Base-by-base conservation (phyloP, 2,797 vertebrate genomes). In the Tenualosa thibaudeaui region DNA sequence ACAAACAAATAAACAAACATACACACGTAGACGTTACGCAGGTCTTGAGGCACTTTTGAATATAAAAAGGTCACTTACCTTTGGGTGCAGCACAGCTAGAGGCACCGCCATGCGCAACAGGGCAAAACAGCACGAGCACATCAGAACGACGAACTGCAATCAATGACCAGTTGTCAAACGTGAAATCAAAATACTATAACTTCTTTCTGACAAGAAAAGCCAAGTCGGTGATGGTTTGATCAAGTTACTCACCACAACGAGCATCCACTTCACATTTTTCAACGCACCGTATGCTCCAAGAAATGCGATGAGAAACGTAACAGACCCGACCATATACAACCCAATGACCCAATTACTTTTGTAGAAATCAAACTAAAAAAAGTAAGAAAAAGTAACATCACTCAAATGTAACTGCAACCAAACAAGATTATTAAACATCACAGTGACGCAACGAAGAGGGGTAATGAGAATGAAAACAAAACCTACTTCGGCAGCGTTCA, bases 181-280 rank as follows among this genome's bases (percentile, higher is more conserved):
- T 22, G 6, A 71, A 17, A 3, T 17, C 13, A 4, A 15, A 5
- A 37, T 6, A 40, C 9, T 19, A 10, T 49, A 5, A 49, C 46
- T 5, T 12, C 3, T 56, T 56, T 56, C 19, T 56, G 17, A 56
- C 54, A 56, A 56, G 54, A 19, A 78, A 22, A 2, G 5, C 13
- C 13, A 7, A 2, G 13, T 26, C 24, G 24, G 62, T 26, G 12
- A 26, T 37, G 1, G 24, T 68, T 68, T 15, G 12, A 12, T 15
- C 3, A 37, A 37, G 3, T 22, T 19, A 78, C 71, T 78, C 8
- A 78, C 71, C 19, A 78, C 40, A 17, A 78, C 71, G 6, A 78
- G 71, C 37, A 78, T 43, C 71, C 71, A 78, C 43, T 78, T 78
- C 37, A 78, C 40, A 78, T 46, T 78, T 78, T 46, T 78, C 15